Evolutionary conservation across 2,797 vertebrate genomes (phyloP).

Genomic region (Eptatretus atami): DNA sequence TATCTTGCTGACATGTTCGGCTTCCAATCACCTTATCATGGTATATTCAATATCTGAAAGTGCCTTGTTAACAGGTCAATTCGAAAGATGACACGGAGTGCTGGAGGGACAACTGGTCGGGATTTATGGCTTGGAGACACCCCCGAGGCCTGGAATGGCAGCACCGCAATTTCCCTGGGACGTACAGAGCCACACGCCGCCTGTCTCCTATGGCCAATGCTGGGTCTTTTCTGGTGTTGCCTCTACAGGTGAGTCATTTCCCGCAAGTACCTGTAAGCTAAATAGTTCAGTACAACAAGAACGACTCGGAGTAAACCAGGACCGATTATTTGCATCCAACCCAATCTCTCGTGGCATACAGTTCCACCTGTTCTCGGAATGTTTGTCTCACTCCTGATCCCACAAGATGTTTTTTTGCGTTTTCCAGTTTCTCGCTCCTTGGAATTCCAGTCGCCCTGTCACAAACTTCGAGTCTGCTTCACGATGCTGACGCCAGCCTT

Average conservation of each 20-base stretch:
- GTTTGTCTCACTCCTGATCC: too few relatives aligned
- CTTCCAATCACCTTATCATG: too few relatives aligned
- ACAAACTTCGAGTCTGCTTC: not conserved
- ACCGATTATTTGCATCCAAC: too few relatives aligned
- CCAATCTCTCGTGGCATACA: too few relatives aligned
- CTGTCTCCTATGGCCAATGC: not conserved
- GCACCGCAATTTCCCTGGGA: not conserved
- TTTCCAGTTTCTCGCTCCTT: constrained; percentile 1
- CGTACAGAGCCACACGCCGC: not conserved
- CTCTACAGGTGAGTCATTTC: not conserved
- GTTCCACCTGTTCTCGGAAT: too few relatives aligned
- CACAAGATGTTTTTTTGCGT: too few relatives aligned
- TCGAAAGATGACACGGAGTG: constrained; percentile 1
- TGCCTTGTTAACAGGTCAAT: not conserved
- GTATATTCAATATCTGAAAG: too few relatives aligned
- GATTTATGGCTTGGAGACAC: not conserved
- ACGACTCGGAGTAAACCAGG: too few relatives aligned
- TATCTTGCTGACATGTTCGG: too few relatives aligned
- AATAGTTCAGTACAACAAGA: too few relatives aligned
- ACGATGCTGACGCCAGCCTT: constrained; percentile 1
- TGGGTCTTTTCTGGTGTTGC: constrained; percentile 3
- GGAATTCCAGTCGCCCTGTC: not conserved
- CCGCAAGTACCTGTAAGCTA: not conserved
- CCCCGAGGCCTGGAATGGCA: constrained; percentile 2
- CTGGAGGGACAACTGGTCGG: constrained; percentile 3